These are phyloP conservation scores for Empidonax traillii DNA, from an alignment of 2,113 vertebrate species.

Conservation along the genomic window DNA sequence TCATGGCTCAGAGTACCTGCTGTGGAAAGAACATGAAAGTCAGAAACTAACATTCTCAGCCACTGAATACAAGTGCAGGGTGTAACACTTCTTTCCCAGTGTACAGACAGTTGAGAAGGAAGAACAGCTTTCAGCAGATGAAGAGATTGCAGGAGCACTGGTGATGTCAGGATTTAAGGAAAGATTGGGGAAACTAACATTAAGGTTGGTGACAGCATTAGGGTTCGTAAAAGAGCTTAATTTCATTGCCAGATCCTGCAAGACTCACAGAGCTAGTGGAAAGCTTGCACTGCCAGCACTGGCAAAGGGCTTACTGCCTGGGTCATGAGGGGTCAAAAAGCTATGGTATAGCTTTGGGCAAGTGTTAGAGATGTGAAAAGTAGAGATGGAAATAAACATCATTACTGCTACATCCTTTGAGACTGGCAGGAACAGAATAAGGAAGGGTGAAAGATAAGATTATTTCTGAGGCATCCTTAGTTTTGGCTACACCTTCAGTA, in stretches of 20 bases:
- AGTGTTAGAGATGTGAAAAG: neutral
- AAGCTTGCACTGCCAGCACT: neutral
- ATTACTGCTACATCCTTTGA: neutral
- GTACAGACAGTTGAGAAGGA: neutral
- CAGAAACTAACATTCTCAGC: slow-evolving; percentile 35
- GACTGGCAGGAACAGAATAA: neutral
- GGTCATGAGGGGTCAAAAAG: neutral
- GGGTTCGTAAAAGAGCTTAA: neutral
- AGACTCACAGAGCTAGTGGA: neutral
- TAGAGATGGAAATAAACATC: neutral
- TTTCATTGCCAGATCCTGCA: neutral
- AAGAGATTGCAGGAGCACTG: neutral
- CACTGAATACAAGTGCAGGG: slow-evolving; percentile 4
- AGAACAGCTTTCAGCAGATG: neutral
- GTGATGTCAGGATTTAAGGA: neutral
- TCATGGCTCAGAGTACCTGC: neutral
- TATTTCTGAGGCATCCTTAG: neutral
- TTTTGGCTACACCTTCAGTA: neutral
- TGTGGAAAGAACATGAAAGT: slow-evolving; percentile 26
- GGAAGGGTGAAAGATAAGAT: neutral
- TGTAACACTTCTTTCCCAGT: neutral
- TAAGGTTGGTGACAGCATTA: neutral
- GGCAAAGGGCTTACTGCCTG: neutral
- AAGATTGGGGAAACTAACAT: neutral
- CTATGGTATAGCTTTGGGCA: rapidly evolving